Base-by-base conservation (phyloP, 2,113 vertebrate genomes). In the Rhegmatorhina hoffmannsi region DNA sequence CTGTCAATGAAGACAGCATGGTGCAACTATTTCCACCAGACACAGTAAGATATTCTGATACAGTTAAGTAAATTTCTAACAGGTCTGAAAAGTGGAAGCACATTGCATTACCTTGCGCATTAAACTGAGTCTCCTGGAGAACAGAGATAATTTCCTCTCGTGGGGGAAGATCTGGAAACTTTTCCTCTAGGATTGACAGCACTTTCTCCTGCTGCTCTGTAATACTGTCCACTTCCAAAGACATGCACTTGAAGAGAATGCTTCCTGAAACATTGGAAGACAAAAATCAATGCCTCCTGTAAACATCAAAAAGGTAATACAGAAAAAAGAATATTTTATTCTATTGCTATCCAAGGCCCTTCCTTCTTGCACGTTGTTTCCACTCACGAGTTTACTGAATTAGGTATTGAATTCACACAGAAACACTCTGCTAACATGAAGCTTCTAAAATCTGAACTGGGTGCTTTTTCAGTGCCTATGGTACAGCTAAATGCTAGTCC, bases 201-300 rank as follows among this genome's bases (percentile, higher is more conserved):
- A 99, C 91, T 77, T 98, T 98, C 69, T 99, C 98, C 76, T 98
- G 98, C 36, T 98, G 97, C 66, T 97, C 95, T 49, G 98, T 97
- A 64, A 97, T 95, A 80, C 56, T 97, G 83, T 98, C 97, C 24
- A 97, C 84, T 89, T 98, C 98, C 89, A 96, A 92, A 96, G 97
- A 96, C 87, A 98, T 89, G 64, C 97, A 98, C 72, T 98, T 98
- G 69, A 98, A 98, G 60, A 97, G 97, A 86, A 99, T 98, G 56
- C 98, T 99, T 93, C 98, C 99, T 99, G 96, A 84, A 97, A 97
- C 12, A 21, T 81, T 82, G 16, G 50, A 75, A 68, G 5, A 82
- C 31, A 91, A 93, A 94, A 78, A 43, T 90, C 68, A 85, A 46
- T n/a, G 6, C 20, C 60, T 74, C 47, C 44, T 73, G 34, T 28